Conservation (phyloP, 2,888 invertebrate species). For the Leucophenga montana region DNA sequence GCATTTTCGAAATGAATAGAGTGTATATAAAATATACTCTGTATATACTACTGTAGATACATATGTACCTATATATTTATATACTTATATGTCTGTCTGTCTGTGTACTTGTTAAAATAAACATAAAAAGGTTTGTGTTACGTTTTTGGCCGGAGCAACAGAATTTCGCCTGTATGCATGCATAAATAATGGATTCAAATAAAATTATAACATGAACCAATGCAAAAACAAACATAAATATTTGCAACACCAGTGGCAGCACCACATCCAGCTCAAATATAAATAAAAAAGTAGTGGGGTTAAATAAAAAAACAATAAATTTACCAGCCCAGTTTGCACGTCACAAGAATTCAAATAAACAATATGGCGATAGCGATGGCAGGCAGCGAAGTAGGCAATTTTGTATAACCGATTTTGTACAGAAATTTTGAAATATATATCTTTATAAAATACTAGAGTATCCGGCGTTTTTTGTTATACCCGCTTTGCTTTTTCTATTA, state of each 20-base stretch:
- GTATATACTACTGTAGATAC: too few relatives aligned
- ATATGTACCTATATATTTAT: slow-evolving; percentile 20
- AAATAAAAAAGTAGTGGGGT: slow-evolving; percentile 11
- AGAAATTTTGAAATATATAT: too few relatives aligned
- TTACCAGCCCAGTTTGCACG: slow-evolving; percentile 48
- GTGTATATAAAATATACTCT: too few relatives aligned
- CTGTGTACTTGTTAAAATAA: slow-evolving; percentile 20
- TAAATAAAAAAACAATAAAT: slow-evolving; percentile 36
- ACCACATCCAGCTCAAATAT: not conserved
- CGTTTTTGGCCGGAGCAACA: too few relatives aligned
- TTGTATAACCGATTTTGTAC: too few relatives aligned
- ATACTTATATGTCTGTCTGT: slow-evolving; percentile 27
- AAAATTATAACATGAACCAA: slow-evolving; percentile 33
- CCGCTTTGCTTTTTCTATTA: too few relatives aligned
- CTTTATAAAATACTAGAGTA: too few relatives aligned
- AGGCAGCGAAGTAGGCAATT: not conserved
- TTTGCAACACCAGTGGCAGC: slow-evolving; percentile 29
- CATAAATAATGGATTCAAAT: slow-evolving; percentile 45
- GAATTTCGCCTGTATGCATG: slow-evolving; percentile 34
- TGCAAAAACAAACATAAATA: slow-evolving; percentile 37
- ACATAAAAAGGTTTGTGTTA: slow-evolving; percentile 18
- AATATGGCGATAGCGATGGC: slow-evolving; percentile 40
- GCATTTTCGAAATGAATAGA: too few relatives aligned
- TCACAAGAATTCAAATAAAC: slow-evolving; percentile 55
- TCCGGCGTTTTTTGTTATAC: too few relatives aligned